A percentile compares a stretch with the other conserved stretches of the same genome.
phyloP scores from a whole-genome alignment of 2,888 invertebrate species.

The Synanthedon formicaeformis region DNA sequence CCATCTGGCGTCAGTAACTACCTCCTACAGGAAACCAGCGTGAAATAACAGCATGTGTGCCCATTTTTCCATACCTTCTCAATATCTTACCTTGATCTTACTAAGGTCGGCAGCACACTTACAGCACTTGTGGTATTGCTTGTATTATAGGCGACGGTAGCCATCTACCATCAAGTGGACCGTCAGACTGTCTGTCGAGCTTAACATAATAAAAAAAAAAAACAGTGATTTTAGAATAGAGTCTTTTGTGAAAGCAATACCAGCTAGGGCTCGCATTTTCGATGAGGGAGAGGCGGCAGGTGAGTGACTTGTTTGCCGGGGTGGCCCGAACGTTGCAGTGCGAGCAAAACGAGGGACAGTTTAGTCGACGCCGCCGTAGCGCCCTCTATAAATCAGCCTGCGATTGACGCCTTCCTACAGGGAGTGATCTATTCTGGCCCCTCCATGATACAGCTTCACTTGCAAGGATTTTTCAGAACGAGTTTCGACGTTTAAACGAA shows the following conservation, averaged over 20 bases:
- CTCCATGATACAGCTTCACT: conserved; percentile 57
- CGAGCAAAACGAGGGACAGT: conserved; percentile 62
- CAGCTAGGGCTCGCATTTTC: conserved; percentile 58
- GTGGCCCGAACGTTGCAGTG: conserved; percentile 40
- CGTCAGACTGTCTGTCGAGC: too few relatives aligned
- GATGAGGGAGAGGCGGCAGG: conserved; percentile 59
- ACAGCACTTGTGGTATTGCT: too few relatives aligned
- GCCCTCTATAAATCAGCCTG: conserved; percentile 63
- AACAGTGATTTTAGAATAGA: conserved; percentile 63
- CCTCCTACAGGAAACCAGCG: too few relatives aligned
- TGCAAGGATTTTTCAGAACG: conserved; percentile 45
- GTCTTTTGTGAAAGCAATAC: conserved; percentile 65
- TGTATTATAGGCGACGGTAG: too few relatives aligned
- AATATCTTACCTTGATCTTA: too few relatives aligned
- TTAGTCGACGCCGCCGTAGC: conserved; percentile 52
- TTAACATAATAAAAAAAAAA: conserved; percentile 4
- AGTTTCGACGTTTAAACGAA: conserved; percentile 3
- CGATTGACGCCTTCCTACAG: conserved; percentile 68
- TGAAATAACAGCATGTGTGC: too few relatives aligned
- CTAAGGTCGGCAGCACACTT: too few relatives aligned
- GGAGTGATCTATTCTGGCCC: conserved; percentile 67
- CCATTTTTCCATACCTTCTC: too few relatives aligned
- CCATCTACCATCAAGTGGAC: too few relatives aligned
- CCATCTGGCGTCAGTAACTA: too few relatives aligned
- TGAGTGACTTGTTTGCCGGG: conserved; percentile 69